Evolutionary conservation across 2,797 vertebrate genomes (phyloP).

Genomic region (Melanotaenia trifasciata): DNA sequence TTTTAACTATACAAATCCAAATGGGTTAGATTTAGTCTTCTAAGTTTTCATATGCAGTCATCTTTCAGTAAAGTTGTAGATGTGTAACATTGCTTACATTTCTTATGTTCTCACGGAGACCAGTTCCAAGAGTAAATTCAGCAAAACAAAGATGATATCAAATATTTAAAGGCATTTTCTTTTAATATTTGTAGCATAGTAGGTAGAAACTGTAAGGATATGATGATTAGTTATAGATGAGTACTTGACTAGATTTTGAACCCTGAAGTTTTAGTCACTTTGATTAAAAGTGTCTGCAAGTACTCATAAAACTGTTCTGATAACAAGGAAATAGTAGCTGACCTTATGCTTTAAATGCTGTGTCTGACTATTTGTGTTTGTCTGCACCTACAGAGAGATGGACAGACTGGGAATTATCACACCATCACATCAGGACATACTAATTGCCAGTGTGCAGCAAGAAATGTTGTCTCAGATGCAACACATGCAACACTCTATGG

Average conservation of each 20-base stretch:
- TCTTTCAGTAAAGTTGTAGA: neutral
- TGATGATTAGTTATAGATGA: constrained; percentile 24
- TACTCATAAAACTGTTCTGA: neutral
- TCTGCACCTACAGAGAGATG: constrained; percentile 88
- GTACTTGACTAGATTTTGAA: constrained; percentile 15
- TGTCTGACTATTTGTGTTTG: constrained; percentile 43
- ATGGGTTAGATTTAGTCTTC: constrained; percentile 2
- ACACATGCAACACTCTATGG: constrained; percentile 98
- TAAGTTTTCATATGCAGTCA: neutral
- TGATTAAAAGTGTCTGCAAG: neutral
- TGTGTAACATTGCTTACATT: neutral
- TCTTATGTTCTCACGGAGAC: neutral
- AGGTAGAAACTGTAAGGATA: constrained; percentile 16
- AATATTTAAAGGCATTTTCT: neutral
- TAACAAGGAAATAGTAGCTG: neutral
- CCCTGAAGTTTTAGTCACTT: neutral
- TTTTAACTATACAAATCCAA: neutral
- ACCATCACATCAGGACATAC: constrained; percentile 92
- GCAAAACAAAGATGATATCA: neutral
- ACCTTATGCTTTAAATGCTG: constrained; percentile 9
- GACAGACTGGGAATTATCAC: constrained; percentile 93
- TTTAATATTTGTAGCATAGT: constrained; percentile 5
- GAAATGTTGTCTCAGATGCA: constrained; percentile 97
- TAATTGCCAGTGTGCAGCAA: constrained; percentile 91
- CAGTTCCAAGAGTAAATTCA: neutral